Evolutionary conservation across 2,888 invertebrate species (phyloP).

Genomic region (Heteropelma amictum): DNA sequence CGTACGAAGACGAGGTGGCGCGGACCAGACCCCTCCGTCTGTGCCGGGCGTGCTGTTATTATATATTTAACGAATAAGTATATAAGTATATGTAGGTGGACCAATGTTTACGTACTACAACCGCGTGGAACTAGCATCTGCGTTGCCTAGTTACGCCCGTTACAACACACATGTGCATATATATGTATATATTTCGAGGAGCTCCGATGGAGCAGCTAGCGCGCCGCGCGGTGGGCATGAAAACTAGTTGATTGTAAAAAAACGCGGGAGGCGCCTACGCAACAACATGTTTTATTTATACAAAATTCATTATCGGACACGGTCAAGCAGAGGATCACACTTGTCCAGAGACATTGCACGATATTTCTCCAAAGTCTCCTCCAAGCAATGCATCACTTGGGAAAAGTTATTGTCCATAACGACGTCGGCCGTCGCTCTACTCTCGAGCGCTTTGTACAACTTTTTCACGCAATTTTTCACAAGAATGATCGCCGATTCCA

Average conservation of each 20-base stretch:
- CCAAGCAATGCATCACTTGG: constrained; percentile 35
- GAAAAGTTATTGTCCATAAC: constrained; percentile 56
- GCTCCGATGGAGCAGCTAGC: too few species aligned
- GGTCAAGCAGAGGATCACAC: constrained; percentile 25
- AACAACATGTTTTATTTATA: not conserved
- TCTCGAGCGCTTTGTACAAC: constrained; percentile 39
- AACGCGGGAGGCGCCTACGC: not conserved
- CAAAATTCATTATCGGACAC: not conserved
- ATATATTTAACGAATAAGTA: too few species aligned
- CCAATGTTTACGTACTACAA: too few species aligned
- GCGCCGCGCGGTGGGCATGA: too few species aligned
- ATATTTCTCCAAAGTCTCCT: constrained; percentile 46
- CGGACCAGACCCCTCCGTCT: too few species aligned
- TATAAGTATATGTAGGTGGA: too few species aligned
- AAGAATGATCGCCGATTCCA: constrained; percentile 54
- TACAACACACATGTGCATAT: not conserved
- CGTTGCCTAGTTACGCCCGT: constrained; percentile 12
- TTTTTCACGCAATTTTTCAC: constrained; percentile 47
- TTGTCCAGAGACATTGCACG: constrained; percentile 22
- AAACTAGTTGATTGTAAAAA: not conserved
- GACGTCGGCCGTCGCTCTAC: constrained; percentile 1
- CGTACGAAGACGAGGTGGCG: too few species aligned
- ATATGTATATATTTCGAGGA: too few species aligned
- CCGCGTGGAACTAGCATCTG: not conserved
- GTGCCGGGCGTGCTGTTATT: too few species aligned